phyloP scores from a whole-genome alignment of 2,113 vertebrate species.

The Ibidorhyncha struthersii region DNA sequence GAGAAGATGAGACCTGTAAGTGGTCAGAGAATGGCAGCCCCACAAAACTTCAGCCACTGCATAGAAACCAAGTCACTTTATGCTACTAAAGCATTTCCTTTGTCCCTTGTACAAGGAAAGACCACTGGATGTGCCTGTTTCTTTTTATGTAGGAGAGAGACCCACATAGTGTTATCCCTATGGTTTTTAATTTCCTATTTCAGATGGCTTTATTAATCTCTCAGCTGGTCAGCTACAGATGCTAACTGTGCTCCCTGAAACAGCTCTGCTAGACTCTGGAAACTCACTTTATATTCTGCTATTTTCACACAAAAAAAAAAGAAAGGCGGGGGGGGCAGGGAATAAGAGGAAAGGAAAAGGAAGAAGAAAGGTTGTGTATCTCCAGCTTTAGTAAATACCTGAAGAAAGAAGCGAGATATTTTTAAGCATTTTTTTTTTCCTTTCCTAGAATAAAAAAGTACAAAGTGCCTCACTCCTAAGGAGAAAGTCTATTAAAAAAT shows the following conservation, averaged over 20 bases:
- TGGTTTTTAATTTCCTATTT: constrained; percentile 59
- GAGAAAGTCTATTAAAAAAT: background rate
- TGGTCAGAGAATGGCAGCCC: background rate
- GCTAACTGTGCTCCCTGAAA: constrained; percentile 13
- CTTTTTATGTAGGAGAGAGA: background rate
- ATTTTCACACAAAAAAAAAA: background rate
- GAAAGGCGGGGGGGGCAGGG: too few relatives aligned
- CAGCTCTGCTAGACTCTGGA: constrained; percentile 13
- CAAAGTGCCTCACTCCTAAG: background rate
- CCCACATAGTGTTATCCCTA: background rate
- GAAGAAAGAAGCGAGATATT: background rate
- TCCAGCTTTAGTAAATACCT: background rate
- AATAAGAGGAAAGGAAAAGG: background rate
- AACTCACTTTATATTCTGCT: background rate
- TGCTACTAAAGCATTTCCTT: background rate
- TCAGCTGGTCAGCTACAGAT: constrained; percentile 18
- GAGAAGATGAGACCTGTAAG: background rate
- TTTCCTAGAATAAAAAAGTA: background rate
- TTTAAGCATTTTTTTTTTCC: background rate
- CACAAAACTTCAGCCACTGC: background rate
- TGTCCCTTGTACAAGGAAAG: background rate
- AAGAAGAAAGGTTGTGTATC: background rate
- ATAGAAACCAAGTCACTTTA: background rate
- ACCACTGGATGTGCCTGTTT: background rate
- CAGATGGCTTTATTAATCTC: constrained; percentile 48